Conservation (phyloP, 2,797 vertebrate species). For the Cuniculus paca region DNA sequence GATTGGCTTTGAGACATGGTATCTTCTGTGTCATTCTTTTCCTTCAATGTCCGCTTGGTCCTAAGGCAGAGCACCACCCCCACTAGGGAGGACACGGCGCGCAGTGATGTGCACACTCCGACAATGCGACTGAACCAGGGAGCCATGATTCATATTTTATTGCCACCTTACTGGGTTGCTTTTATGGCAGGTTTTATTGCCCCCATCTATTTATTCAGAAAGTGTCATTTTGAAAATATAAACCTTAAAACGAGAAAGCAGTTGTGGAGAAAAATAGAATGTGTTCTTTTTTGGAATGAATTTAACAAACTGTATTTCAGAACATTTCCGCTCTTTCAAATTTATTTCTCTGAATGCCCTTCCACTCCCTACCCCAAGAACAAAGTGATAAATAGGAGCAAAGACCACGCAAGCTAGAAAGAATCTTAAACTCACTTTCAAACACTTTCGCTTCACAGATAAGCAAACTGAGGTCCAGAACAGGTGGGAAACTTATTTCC, state of each 20-base stretch:
- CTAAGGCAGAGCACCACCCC: not conserved
- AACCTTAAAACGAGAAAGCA: slow-evolving; percentile 65
- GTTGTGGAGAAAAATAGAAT: slow-evolving; percentile 53
- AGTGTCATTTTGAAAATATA: slow-evolving; percentile 67
- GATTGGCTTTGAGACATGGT: not conserved
- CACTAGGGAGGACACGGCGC: not conserved
- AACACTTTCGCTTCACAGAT: not conserved
- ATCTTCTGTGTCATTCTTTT: not conserved
- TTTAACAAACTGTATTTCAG: slow-evolving; percentile 51
- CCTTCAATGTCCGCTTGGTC: not conserved
- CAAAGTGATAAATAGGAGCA: not conserved
- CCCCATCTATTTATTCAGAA: slow-evolving; percentile 75
- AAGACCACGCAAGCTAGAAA: not conserved
- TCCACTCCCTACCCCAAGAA: not conserved
- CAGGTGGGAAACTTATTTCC: not conserved
- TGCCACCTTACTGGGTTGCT: slow-evolving; percentile 63
- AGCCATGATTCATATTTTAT: slow-evolving; percentile 67
- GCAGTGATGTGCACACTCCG: not conserved
- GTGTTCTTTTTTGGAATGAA: not conserved
- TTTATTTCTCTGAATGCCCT: slow-evolving; percentile 39
- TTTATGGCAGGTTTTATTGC: slow-evolving; percentile 68
- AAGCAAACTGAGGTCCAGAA: not conserved
- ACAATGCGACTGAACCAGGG: not conserved
- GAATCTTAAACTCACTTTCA: not conserved
- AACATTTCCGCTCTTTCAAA: slow-evolving; percentile 4